These are phyloP conservation scores for Sternotherus odoratus DNA, from an alignment of 2,797 vertebrate species.

Conservation along the genomic window DNA sequence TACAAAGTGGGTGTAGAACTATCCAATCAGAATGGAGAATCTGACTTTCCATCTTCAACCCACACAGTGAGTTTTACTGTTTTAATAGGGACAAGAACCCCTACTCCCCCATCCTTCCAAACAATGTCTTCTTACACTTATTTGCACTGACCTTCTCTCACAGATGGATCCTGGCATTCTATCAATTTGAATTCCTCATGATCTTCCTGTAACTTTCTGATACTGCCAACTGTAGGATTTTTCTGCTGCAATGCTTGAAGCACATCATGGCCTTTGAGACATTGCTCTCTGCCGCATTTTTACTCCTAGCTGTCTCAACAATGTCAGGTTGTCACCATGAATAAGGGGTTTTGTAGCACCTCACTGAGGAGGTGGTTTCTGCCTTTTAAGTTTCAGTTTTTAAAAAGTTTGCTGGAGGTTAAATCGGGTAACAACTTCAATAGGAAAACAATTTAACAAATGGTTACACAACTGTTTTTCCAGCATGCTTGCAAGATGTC, in stretches of 20 bases:
- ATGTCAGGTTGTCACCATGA: conserved; percentile 40
- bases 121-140: background rate
- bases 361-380: background rate
- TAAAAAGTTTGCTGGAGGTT: background rate
- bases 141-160: background rate
- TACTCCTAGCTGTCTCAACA: background rate
- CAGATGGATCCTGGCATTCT: background rate
- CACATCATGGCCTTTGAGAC: background rate
- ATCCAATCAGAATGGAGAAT: background rate
- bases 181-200: conserved; percentile 17
- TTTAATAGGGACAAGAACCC: background rate
- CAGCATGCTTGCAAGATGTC: background rate
- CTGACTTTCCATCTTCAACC: background rate
- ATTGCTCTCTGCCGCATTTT: background rate
- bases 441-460: background rate
- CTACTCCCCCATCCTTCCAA: background rate
- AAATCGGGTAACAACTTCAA: conserved; percentile 8
- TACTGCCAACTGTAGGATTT: background rate
- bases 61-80: background rate
- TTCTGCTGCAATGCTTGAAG: background rate
- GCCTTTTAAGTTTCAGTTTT: background rate
- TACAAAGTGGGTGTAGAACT: no score
- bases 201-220: conserved; percentile 10
- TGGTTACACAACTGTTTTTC: background rate
- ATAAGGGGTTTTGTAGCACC: conserved; percentile 27